Conservation (phyloP, 2,797 vertebrate species). For the Liasis olivaceus region DNA sequence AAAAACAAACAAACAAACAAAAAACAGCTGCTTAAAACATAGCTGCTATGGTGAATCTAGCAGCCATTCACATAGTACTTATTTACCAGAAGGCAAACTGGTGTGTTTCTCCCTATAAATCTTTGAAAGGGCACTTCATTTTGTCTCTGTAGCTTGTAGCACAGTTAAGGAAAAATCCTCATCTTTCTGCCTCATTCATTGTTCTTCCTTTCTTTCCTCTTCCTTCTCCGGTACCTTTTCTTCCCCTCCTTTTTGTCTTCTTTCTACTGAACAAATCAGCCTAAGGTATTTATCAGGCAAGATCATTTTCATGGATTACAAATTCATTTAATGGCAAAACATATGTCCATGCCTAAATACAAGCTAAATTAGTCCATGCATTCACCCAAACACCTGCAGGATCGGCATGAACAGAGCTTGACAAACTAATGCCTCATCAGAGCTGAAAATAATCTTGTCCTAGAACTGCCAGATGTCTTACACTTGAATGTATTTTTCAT, state of each 20-base stretch:
- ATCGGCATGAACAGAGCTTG: slow-evolving; percentile 17
- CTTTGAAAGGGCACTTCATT: too few relatives aligned
- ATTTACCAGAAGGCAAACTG: too few relatives aligned
- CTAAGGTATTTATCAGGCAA: slow-evolving; percentile 8
- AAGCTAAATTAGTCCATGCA: slow-evolving; percentile 7
- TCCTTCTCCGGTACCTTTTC: not conserved
- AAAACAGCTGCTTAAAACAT: not conserved
- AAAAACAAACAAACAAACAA: not conserved
- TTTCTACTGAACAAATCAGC: not conserved
- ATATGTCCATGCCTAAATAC: slow-evolving; percentile 13
- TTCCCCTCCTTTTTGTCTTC: not conserved
- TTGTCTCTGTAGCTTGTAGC: too few relatives aligned
- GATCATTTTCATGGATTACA: not conserved
- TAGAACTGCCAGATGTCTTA: slow-evolving; percentile 22
- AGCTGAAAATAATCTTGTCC: slow-evolving; percentile 7
- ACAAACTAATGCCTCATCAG: slow-evolving; percentile 14
- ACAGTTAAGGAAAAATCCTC: too few relatives aligned
- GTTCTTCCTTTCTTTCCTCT: not conserved
- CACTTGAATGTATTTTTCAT: not conserved
- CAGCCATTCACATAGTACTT: too few relatives aligned
- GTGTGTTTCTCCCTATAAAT: too few relatives aligned
- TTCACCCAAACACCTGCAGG: slow-evolving; percentile 24
- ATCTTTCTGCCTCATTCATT: too few relatives aligned
- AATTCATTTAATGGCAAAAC: slow-evolving; percentile 16
- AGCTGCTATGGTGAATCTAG: not conserved